Conservation (phyloP, 2,888 invertebrate species). For the Pollenia labialis region DNA sequence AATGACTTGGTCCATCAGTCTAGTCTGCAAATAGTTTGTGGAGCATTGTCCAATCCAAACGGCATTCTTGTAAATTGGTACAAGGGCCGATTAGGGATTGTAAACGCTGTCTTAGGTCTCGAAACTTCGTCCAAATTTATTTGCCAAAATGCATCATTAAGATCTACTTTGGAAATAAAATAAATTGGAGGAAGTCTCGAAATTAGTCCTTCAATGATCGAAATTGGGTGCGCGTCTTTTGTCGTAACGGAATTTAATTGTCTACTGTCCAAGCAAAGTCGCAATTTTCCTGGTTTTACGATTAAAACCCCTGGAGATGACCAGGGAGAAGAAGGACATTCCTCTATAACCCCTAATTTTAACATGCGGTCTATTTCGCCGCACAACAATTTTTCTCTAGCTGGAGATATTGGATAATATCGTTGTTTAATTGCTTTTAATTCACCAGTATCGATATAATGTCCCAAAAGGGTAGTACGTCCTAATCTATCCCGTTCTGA, state of each 20-base stretch:
- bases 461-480: conserved; percentile 16
- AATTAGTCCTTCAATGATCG: conserved; percentile 28
- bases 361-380: conserved; percentile 36
- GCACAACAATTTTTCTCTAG: conserved; percentile 1
- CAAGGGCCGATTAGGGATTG: conserved; percentile 19
- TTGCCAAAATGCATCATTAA: conserved; percentile 5
- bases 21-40: conserved; percentile 17
- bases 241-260: conserved; percentile 9
- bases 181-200: conserved; percentile 45
- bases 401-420: conserved; percentile 14
- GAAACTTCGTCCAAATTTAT: conserved; percentile 3
- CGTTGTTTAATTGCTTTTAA: conserved; percentile 23
- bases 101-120: conserved; percentile 25
- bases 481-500: conserved; percentile 7
- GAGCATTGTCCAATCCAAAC: too few species aligned
- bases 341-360: conserved; percentile 3
- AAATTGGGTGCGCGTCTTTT: neutral
- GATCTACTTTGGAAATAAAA: conserved; percentile 25
- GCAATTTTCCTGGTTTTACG: neutral
- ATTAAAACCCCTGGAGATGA: neutral
- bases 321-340: neutral
- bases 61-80: too few species aligned
- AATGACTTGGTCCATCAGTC: conserved; percentile 32
- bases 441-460: conserved; percentile 15
- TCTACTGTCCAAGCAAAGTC: conserved; percentile 20